Base-by-base conservation (phyloP, 2,113 vertebrate species). In the Eurypyga helias region DNA sequence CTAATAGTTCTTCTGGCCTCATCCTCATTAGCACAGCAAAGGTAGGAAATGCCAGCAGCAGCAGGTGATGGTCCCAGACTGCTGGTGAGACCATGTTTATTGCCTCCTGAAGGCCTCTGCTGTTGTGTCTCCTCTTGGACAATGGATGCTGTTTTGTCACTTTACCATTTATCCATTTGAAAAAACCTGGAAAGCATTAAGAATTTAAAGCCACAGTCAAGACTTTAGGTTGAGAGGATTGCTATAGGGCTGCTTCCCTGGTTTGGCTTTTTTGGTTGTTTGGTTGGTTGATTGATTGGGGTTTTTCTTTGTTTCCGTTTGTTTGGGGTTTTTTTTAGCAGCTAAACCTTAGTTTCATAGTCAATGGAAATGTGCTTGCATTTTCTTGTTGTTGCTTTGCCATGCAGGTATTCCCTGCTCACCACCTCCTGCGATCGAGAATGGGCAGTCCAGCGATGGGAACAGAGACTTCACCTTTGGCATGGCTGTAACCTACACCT, bases 401-500 rank as follows among this genome's bases (percentile, higher is more conserved):
- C 26, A 2, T 11, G 13, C 93, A 96, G 95, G 2, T 57, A 92
- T 92, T 83, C 52, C 34, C 58, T 95, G 95, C 52, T 4, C 2
- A 0, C 4, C 91, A 9, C 98, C 97, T 73, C 96, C 97, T 10
- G 1, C 0, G 20, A 97, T 96, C 9, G 13, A 2, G 26, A 79
- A 98, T 1, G 97, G 97, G 38, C 67, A 20, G 10, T 12, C 90
- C 80, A 48, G 0, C 2, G 14, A 1, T 7, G 4, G 3, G 34
- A 1, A 38, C 3, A 3, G 6, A 45, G 69, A 81, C 0, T 9
- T 54, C 17, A 23, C 11, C 11, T 97, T 66, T 8, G 96, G 97
- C 33, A 64, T 46, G 29, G 24, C 69, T 1, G 85, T 67, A 13
- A 97, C 90, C 38, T 98, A 98, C 83, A 91, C 4, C 2, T 98